Conservation (phyloP, 1,140 invertebrate genomes). For the Bombyx mandarina region DNA sequence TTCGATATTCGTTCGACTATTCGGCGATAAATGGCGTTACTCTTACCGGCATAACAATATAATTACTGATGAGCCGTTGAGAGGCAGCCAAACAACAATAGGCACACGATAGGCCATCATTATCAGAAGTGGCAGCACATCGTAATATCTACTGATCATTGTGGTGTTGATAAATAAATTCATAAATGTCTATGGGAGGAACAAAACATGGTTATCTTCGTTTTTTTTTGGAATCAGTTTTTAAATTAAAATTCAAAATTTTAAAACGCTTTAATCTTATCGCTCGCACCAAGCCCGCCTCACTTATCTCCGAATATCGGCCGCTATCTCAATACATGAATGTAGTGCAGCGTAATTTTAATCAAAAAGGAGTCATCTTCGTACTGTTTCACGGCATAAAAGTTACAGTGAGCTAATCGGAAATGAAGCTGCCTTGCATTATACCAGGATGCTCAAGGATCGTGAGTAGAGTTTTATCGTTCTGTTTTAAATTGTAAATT, state of each 20-base stretch:
- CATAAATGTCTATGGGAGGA: too few species aligned
- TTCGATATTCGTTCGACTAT: too few species aligned
- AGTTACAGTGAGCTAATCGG: slow-evolving; percentile 4
- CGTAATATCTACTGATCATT: not conserved
- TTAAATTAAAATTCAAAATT: too few species aligned
- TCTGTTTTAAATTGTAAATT: too few species aligned
- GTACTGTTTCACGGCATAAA: not conserved
- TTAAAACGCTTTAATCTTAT: slow-evolving; percentile 7
- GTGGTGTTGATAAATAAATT: not conserved
- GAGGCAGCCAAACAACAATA: too few species aligned
- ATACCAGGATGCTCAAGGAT: slow-evolving; percentile 36
- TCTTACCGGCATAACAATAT: too few species aligned
- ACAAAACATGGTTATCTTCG: not conserved
- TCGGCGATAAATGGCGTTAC: too few species aligned
- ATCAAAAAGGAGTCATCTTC: slow-evolving; percentile 16
- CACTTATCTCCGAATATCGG: slow-evolving; percentile 44
- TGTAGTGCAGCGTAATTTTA: slow-evolving; percentile 20
- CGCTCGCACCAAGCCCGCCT: slow-evolving; percentile 13
- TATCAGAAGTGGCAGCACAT: too few species aligned
- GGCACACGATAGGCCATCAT: too few species aligned
- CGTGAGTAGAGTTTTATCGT: slow-evolving; percentile 24
- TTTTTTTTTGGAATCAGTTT: too few species aligned
- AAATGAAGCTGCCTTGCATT: slow-evolving; percentile 41
- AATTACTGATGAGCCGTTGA: too few species aligned
- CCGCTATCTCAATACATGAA: slow-evolving; percentile 19